Evolutionary conservation across 2,797 vertebrate genomes (phyloP), one percentile per base, ranked within the genome.

Genomic region (Syngnathus acus): DNA sequence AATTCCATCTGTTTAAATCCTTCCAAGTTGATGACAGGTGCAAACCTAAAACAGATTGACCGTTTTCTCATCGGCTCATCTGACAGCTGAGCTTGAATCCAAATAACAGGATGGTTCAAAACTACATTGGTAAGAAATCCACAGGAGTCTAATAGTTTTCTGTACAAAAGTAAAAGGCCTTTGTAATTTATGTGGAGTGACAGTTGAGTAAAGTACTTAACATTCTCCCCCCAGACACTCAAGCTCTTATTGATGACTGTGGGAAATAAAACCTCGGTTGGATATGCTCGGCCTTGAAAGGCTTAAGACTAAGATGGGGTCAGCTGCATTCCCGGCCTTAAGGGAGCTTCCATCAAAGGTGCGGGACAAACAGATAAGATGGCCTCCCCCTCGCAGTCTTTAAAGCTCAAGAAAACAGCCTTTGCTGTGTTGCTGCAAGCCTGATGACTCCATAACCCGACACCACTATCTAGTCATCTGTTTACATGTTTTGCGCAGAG

Each of bases 261-360:
- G 65, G 67, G 51, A 72, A 64, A 72, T 48, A 75, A 74, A 72
- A 66, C 69, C 64, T 48, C 66, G 67, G 65, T 62, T 62, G 73
- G 78, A 75, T 69, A 78, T 71, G 77, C 76, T 77, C 78, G 66
- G 67, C 62, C 65, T 72, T 75, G 68, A 83, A 78, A 85, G 68
- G 73, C 71, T 67, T 79, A 72, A 78, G 71, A 75, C 51, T 32
- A 71, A 79, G 64, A 68, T 62, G 71, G 55, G 10, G 47, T 68
- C 1, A 13, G 74, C 62, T 62, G 65, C 78, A 71, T 83, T 87
- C 80, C 78, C 78, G 66, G 6, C 47, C 77, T 74, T 72, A 62
- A 71, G 40, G 63, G 51, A 77, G 54, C 48, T 54, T 39, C 55
- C 51, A 66, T 9, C 67, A 62, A 17, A 38, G 23, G 47, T 14